Evolutionary conservation across 2,888 invertebrate genomes (phyloP).

Genomic region (Drosophila meridiana): DNA sequence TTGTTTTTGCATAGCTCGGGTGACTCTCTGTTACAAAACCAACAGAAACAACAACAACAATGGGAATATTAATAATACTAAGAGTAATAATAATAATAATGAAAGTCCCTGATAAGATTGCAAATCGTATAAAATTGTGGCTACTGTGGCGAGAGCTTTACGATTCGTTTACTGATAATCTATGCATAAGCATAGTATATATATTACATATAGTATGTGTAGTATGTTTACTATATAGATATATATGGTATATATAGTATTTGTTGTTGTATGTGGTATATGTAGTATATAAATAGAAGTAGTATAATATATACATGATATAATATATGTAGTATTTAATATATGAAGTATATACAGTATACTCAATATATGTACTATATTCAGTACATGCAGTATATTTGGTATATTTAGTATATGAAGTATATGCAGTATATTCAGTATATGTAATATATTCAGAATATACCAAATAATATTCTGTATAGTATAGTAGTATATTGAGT

Average conservation of each 20-base stretch:
- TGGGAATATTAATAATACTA: not conserved
- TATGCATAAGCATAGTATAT: not conserved
- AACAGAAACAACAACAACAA: not conserved
- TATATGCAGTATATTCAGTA: not conserved
- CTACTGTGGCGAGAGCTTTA: constrained; percentile 26
- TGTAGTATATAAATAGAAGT: not conserved
- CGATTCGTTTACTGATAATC: constrained; percentile 42
- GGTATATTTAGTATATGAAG: not conserved
- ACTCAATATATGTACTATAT: not conserved
- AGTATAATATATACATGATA: too few relatives aligned
- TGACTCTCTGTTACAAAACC: constrained; percentile 25
- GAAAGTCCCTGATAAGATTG: constrained; percentile 47
- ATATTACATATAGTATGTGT: not conserved
- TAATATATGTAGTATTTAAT: not conserved
- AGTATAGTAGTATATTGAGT: too few relatives aligned
- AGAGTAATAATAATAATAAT: not conserved
- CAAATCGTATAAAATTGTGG: constrained; percentile 28
- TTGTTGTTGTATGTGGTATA: not conserved
- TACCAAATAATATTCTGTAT: too few relatives aligned
- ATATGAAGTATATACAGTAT: not conserved
- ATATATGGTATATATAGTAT: not conserved
- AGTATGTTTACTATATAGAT: not conserved
- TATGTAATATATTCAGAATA: not conserved
- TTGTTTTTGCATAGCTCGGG: constrained; percentile 31
- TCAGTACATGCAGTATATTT: not conserved